These are phyloP conservation scores for Anthoscopus minutus DNA, from an alignment of 2,113 vertebrate species.

Conservation along the genomic window DNA sequence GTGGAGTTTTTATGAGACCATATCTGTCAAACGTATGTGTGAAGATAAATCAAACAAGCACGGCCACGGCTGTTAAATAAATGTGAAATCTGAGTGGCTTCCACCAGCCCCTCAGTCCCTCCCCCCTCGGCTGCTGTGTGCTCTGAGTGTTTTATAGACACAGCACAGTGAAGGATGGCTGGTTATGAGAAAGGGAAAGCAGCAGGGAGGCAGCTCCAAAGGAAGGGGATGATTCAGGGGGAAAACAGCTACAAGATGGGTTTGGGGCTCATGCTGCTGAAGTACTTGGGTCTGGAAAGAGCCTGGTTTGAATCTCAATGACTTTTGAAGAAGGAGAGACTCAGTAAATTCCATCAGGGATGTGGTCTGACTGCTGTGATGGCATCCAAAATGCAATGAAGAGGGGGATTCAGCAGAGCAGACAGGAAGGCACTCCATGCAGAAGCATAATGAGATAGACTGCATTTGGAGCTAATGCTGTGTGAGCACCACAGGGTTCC, in stretches of 20 bases:
- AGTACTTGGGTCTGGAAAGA: not conserved
- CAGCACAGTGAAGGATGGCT: not conserved
- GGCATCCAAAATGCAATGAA: not conserved
- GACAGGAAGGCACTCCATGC: not conserved
- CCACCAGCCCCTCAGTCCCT: not conserved
- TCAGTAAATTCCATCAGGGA: not conserved
- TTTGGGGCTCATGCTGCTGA: not conserved
- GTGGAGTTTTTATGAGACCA: constrained; percentile 64
- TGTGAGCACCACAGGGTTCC: not conserved
- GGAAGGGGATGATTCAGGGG: not conserved
- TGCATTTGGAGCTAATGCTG: not conserved
- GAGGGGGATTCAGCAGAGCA: not conserved
- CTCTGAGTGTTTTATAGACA: constrained; percentile 31
- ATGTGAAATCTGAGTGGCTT: constrained; percentile 57
- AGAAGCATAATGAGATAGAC: not conserved
- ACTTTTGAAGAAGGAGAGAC: not conserved
- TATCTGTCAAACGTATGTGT: constrained; percentile 64
- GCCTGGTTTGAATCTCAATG: not conserved
- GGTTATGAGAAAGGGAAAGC: not conserved
- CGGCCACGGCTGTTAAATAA: constrained; percentile 44
- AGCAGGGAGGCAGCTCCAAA: not conserved
- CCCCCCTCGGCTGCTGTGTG: not conserved
- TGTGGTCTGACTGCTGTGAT: not conserved
- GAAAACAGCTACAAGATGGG: not conserved
- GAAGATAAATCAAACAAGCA: constrained; percentile 62